These are phyloP conservation scores for Heliconius erato DNA, from an alignment of 2,888 invertebrate genomes.

Conservation along the genomic window DNA sequence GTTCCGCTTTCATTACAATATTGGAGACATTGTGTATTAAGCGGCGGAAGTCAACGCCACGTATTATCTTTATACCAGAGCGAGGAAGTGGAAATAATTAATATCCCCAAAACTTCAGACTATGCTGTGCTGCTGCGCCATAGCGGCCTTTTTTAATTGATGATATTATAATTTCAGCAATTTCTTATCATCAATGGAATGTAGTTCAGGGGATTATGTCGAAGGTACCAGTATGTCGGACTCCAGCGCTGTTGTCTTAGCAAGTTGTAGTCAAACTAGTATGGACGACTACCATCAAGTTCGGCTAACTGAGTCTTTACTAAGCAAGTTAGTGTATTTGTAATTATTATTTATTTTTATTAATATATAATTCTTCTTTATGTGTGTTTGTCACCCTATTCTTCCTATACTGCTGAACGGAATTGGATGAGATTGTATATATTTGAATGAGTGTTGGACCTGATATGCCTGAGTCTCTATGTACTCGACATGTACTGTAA, in stretches of 20 bases:
- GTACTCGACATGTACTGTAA: neutral
- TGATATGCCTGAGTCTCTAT: neutral
- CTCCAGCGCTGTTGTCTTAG: constrained; percentile 50
- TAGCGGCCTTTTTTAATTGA: neutral
- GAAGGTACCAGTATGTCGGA: constrained; percentile 55
- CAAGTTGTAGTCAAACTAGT: constrained; percentile 27
- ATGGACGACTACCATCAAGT: constrained; percentile 52
- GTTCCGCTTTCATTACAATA: neutral
- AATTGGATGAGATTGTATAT: neutral
- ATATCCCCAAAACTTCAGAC: neutral
- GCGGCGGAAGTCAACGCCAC: neutral
- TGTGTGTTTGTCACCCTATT: neutral
- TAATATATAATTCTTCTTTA: neutral
- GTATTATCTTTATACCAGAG: neutral
- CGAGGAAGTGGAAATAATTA: neutral
- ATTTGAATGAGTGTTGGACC: too few relatives aligned
- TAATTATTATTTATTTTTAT: neutral
- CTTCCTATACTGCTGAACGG: neutral
- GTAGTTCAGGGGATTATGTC: constrained; percentile 56
- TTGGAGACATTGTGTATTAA: neutral
- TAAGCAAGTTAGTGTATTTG: constrained; percentile 65
- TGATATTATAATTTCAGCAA: constrained; percentile 55
- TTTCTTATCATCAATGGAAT: constrained; percentile 58
- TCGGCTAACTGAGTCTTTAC: constrained; percentile 66
- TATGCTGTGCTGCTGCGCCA: neutral